Base-by-base conservation (phyloP, 2,113 vertebrate species). In the Lonchura striata region DNA sequence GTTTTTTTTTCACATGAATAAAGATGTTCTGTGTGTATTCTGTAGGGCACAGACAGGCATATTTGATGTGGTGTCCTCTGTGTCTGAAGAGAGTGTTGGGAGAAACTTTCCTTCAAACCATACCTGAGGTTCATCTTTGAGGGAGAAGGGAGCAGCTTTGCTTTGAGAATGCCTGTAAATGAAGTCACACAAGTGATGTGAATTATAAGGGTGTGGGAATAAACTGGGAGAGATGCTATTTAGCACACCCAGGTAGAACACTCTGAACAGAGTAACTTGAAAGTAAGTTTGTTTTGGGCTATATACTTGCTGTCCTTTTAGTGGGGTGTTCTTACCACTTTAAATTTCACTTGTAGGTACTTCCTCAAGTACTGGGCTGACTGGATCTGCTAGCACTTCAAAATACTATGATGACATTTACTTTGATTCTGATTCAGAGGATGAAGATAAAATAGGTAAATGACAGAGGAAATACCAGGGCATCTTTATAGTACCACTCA, bases 391-490 rank as follows among this genome's bases (percentile, higher is more conserved):
- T 30, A 59, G 79, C 23, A 57, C 84, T 83, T 81, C 82, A 72
- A 92, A 95, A 75, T 98, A 98, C 95, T 99, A 99, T 31, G 98
- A 99, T 83, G 97, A 98, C 24, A 81, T 99, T 81, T 99, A 99
- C 97, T 99, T 99, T 89, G 99, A 99, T 97, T 99, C 98, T 41
- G 98, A 98, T 97, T 99, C 99, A 15, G 99, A 99, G 72, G 98
- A 98, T 37, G 99, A 99, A 91, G 98, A 98, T 52, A 98, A 98
- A 71, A 87, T 7, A 88, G 96, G 98, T 98, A 96, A 97, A 59
- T 92, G 63, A 37, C 63, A 80, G 35, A 79, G 50, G 22, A 27
- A 24, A 83, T 37, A 72, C 28, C 11, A 76, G 24, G 46, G 28
- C 4, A 30, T 37, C 41, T 47, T 53, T 54, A 46, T 7, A 35